Evolutionary conservation across 2,888 invertebrate species (phyloP).

Genomic region (Aphrophora alni): DNA sequence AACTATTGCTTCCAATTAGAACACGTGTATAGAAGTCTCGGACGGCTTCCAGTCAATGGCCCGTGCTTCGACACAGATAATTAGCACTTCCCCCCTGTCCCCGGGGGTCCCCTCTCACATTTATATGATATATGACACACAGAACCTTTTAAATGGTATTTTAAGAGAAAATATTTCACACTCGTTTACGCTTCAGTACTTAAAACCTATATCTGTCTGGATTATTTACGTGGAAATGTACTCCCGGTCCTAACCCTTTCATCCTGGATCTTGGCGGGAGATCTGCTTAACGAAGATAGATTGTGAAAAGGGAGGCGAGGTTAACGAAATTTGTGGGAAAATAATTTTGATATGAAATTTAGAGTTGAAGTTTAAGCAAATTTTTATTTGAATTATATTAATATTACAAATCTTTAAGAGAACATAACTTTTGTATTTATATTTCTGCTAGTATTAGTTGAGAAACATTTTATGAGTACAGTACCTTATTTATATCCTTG

Average conservation of each 20-base stretch:
- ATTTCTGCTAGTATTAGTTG: too few species aligned
- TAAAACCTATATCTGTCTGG: background rate
- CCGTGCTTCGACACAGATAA: background rate
- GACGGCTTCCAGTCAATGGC: background rate
- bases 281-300: background rate
- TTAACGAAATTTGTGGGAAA: background rate
- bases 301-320: background rate
- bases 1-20: background rate
- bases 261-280: background rate
- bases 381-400: too few species aligned
- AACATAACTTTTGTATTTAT: too few species aligned
- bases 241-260: background rate
- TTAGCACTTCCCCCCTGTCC: background rate
- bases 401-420: too few species aligned
- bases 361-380: too few species aligned
- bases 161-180: constrained; percentile 5
- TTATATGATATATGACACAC: background rate
- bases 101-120: background rate
- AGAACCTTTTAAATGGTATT: background rate
- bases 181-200: background rate
- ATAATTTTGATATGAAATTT: too few species aligned
- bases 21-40: background rate
- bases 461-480: too few species aligned
- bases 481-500: too few species aligned
- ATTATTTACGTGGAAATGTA: background rate